Percentiles rank a stretch among this genome's conserved stretches.
Evolutionary conservation across 2,113 vertebrate species (phyloP).

Genomic region (Hippocampus mohnikei): DNA sequence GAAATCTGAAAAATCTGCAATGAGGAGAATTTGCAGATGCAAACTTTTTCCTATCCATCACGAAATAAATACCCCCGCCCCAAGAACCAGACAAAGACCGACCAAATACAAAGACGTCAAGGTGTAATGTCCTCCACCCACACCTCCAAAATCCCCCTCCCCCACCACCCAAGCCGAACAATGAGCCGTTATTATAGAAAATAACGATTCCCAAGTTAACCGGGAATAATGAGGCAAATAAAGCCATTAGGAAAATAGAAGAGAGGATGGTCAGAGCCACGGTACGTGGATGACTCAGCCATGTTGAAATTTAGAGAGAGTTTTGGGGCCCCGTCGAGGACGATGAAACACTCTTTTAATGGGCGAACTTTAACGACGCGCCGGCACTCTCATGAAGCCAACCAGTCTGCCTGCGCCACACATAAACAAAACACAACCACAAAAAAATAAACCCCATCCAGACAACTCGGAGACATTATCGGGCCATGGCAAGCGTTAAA

Average conservation of each 20-base stretch:
- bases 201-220: constrained; percentile 19
- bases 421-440: neutral
- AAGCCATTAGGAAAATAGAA: neutral
- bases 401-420: neutral
- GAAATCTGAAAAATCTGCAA: no score
- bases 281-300: neutral
- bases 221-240: constrained; percentile 9
- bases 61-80: neutral
- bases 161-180: neutral
- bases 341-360: neutral
- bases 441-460: neutral
- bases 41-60: no score
- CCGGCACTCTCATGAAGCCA: neutral
- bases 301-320: neutral
- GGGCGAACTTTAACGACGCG: constrained; percentile 1
- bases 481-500: neutral
- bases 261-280: neutral
- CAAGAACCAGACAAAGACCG: neutral
- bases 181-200: constrained; percentile 14
- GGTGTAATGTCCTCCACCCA: neutral
- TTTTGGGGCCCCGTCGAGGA: constrained; percentile 6
- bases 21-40: no score
- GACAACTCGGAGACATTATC: neutral
- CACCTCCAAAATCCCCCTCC: no score
- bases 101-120: no score